Evolutionary conservation across 2,888 invertebrate genomes (phyloP).

Genomic region (Pelosia muscerda): DNA sequence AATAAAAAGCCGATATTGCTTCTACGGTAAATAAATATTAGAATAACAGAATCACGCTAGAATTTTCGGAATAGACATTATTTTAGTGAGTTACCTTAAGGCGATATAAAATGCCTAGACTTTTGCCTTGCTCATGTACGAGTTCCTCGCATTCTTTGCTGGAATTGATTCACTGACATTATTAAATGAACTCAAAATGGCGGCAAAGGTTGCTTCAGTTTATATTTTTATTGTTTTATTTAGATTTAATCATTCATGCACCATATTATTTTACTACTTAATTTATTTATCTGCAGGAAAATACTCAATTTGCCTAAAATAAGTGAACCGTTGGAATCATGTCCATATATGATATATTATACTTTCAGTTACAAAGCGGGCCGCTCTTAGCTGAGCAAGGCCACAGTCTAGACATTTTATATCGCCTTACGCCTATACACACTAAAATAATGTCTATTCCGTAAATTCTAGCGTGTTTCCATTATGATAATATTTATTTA

Average conservation of each 20-base stretch:
- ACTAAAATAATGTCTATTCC: neutral
- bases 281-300: too few relatives aligned
- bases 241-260: too few relatives aligned
- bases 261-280: too few relatives aligned
- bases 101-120: neutral
- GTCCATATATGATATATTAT: neutral
- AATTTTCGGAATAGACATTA: neutral
- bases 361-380: too few relatives aligned
- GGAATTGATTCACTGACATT: too few relatives aligned
- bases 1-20: slow-evolving; percentile 10
- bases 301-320: neutral
- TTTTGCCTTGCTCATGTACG: neutral
- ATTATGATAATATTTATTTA: neutral
- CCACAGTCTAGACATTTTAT: neutral
- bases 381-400: neutral
- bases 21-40: neutral
- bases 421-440: neutral
- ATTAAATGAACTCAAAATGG: too few relatives aligned
- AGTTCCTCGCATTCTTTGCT: too few relatives aligned
- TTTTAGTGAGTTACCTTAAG: neutral
- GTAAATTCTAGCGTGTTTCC: slow-evolving; percentile 1
- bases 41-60: slow-evolving; percentile 6
- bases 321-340: neutral
- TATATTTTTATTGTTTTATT: too few relatives aligned
- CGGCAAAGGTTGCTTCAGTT: too few relatives aligned